phyloP scores from a whole-genome alignment of 2,888 invertebrate species.

The Escarpia spicata region DNA sequence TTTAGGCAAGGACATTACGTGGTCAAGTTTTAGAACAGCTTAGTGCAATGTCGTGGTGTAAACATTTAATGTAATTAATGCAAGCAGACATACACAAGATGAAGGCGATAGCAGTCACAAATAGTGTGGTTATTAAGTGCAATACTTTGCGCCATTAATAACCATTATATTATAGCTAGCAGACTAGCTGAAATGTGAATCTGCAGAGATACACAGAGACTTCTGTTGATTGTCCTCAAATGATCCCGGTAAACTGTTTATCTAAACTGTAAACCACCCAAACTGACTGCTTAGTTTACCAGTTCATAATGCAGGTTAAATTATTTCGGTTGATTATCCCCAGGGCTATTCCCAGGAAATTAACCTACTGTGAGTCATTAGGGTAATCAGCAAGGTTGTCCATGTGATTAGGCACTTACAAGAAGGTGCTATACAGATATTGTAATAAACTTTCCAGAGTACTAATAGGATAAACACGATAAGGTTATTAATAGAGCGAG shows the following conservation, averaged over 20 bases:
- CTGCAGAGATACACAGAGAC: no score
- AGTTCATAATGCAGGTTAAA: background rate
- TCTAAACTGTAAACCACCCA: slow-evolving; percentile 3
- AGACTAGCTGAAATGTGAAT: background rate
- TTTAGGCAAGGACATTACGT: no score
- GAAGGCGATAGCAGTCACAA: background rate
- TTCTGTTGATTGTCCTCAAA: background rate
- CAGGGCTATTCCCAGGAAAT: background rate
- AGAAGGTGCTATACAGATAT: background rate
- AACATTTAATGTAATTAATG: background rate
- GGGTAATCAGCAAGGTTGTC: background rate
- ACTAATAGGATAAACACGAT: background rate
- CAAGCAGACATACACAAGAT: background rate
- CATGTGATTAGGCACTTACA: background rate
- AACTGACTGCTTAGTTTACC: background rate
- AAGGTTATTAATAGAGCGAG: background rate
- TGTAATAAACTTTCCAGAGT: background rate
- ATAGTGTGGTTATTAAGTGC: background rate
- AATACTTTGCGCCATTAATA: background rate
- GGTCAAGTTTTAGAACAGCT: background rate
- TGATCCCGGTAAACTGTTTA: background rate
- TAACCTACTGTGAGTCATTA: background rate
- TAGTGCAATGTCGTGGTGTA: background rate
- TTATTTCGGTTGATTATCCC: no score
- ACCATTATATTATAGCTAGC: background rate